phyloP scores from a whole-genome alignment of 1,140 invertebrate species.

The Magallana gigas region DNA sequence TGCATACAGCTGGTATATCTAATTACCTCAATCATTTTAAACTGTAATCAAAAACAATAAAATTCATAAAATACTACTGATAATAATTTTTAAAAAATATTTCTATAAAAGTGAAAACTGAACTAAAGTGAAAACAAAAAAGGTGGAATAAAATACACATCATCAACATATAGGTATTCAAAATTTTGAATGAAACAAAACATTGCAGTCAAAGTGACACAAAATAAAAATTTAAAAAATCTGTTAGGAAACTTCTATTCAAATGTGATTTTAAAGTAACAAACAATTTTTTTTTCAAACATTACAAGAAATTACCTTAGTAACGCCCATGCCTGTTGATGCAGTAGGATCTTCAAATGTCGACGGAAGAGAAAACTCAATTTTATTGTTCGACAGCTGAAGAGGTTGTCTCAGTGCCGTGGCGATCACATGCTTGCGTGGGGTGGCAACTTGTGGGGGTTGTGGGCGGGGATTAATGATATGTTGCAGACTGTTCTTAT shows the following conservation, averaged over 20 bases:
- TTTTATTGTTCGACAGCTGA: slow-evolving; percentile 69
- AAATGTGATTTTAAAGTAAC: neutral
- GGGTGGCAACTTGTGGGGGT: slow-evolving; percentile 69
- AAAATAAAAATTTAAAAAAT: neutral
- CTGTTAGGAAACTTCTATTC: neutral
- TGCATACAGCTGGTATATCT: neutral
- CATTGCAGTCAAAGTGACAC: neutral
- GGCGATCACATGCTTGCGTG: slow-evolving; percentile 75
- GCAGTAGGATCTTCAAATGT: slow-evolving; percentile 65
- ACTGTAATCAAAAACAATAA: neutral
- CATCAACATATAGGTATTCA: too few relatives aligned
- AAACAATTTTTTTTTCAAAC: neutral
- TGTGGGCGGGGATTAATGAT: slow-evolving; percentile 76
- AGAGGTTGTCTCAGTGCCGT: slow-evolving; percentile 76
- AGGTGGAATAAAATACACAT: too few relatives aligned
- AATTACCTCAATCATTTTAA: slow-evolving; percentile 19
- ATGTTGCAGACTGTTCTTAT: slow-evolving; percentile 75
- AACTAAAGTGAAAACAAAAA: too few relatives aligned
- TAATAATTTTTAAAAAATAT: too few relatives aligned
- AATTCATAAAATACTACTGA: too few relatives aligned
- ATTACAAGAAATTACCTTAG: slow-evolving; percentile 62
- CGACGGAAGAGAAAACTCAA: slow-evolving; percentile 72
- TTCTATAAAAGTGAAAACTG: too few relatives aligned
- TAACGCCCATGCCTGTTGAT: slow-evolving; percentile 61
- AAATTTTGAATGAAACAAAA: too few relatives aligned